A percentile compares a stretch with the other conserved stretches of the same genome.
Conservation (phyloP, 2,797 vertebrate genomes). For the Poeciliopsis gracilis region DNA sequence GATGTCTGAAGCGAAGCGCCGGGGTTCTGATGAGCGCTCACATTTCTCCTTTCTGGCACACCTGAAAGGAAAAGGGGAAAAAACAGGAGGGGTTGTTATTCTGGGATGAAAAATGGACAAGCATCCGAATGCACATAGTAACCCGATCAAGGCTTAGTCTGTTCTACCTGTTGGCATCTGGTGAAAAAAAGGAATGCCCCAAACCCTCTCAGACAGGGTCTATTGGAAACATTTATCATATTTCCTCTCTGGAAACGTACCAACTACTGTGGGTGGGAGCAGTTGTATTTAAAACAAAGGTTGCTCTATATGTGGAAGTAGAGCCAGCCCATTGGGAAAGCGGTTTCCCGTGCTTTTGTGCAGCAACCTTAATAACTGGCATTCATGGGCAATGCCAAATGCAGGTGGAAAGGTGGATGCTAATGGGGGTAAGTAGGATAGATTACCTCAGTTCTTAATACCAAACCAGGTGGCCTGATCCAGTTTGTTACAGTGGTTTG, state of each 20-base stretch:
- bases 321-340: slow-evolving; percentile 64
- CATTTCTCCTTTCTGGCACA: slow-evolving; percentile 96
- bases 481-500: slow-evolving; percentile 48
- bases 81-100: slow-evolving; percentile 51
- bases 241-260: slow-evolving; percentile 58
- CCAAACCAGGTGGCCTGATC: slow-evolving; percentile 71
- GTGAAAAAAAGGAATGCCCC: slow-evolving; percentile 62
- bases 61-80: slow-evolving; percentile 73
- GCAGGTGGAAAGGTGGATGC: slow-evolving; percentile 69
- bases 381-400: slow-evolving; percentile 74
- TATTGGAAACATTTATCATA: slow-evolving; percentile 70
- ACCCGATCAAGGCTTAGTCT: slow-evolving; percentile 53
- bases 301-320: slow-evolving; percentile 77
- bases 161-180: slow-evolving; percentile 68
- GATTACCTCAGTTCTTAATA: slow-evolving; percentile 50
- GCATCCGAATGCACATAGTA: slow-evolving; percentile 42
- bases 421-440: slow-evolving; percentile 32
- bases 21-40: slow-evolving; percentile 90
- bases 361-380: slow-evolving; percentile 74
- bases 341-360: slow-evolving; percentile 70
- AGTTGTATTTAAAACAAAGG: slow-evolving; percentile 75
- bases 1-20: slow-evolving; percentile 94
- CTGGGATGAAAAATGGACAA: slow-evolving; percentile 38
- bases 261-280: slow-evolving; percentile 51
- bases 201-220: slow-evolving; percentile 35